Base-by-base conservation (phyloP, 2,888 invertebrate species). In the Sussaba pulchella region DNA sequence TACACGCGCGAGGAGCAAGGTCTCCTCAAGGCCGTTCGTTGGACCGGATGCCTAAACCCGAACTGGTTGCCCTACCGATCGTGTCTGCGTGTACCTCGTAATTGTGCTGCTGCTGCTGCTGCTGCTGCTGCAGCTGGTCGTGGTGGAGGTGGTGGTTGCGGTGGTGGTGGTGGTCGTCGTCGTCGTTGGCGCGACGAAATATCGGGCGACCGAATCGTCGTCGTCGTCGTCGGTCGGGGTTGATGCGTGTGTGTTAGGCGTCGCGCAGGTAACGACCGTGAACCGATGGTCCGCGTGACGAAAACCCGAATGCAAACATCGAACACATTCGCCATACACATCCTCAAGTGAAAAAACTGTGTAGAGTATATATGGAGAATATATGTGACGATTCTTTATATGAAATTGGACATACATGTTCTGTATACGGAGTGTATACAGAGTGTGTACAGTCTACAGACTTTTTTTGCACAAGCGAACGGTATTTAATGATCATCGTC, bases 231-330 rank as follows among this genome's bases (percentile, higher is more conserved):
- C 21, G 21, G 10, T 24, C 2, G 12, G n/a, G n/a, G n/a, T n/a
- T 2, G 3, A 12, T 12, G 24, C n/a, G 14, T 54, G 6, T 26
- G 45, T 2, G 36, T 61, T 45, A 61, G 24, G 45, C 59, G 36
- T n/a, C 71, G 52, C 57, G 39, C 67, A 47, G 17, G 5, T 50
- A 52, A 52, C 8, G 14, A 6, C 26, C 24, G n/a, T 2, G 12
- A 54, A 24, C 14, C 12, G 8, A 0, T 26, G 3, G n/a, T 26
- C 8, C 36, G 36, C 10, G 36, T 17, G 39, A 66, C 66, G 66
- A 47, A 72, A 73, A 73, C 61, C 73, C 73, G 73, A 73, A 67
- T 78, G 73, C 78, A 78, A 78, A 73, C 78, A 73, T 69, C 54
- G 57, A 75, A 66, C n/a, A 71, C 17, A 61, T 61, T 39, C 71